Evolutionary conservation across 2,113 vertebrate genomes (phyloP), one percentile per base, ranked within the genome.

Genomic region (Ciconia maguari): DNA sequence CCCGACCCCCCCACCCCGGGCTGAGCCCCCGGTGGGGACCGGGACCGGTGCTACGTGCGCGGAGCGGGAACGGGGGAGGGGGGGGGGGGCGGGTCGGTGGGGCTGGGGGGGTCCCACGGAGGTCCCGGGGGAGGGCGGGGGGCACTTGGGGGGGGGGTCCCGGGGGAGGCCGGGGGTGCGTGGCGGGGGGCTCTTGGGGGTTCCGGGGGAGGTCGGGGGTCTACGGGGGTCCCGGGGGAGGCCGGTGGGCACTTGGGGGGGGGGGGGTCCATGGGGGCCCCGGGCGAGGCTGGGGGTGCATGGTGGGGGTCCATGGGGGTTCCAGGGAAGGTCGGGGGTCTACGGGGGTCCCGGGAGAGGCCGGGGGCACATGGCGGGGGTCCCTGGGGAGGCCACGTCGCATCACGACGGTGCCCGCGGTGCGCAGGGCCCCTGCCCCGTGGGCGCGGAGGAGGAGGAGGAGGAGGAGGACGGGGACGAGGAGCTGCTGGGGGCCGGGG

Each of bases 401-500:
- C 26, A 13, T 77, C 42, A 36, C 3, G 10, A 34, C 3, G 16
- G 12, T 29, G 19, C 49, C 48, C 19, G 3, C 5, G 20, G 27
- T 38, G 48, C 6, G 19, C 92, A 90, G 95, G 83, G 93, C 96
- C 91, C 82, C 90, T 58, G 68, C 11, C 80, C 57, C 5, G 96
- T 20, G 30, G 76, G 48, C 29, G 60, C 55, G 36, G 36, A 36
- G 2, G 96, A 96, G 32, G 91, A 87, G 16, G 92, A 93, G 26
- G 36, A 36, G 36, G 36, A 36, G 36, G 61, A 64, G 5, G 97
- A 97, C 2, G 97, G 98, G 5, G 97, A 80, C 1, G 94, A 96
- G 48, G 91, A 97, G 30, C 93, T 98, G 82, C 97, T 95, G 7
- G 98, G 98, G 22, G 88, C 48, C 1, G 98, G 98, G 93, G 97